Conservation (phyloP, 2,797 vertebrate species). For the Notolepis coatsorum region DNA sequence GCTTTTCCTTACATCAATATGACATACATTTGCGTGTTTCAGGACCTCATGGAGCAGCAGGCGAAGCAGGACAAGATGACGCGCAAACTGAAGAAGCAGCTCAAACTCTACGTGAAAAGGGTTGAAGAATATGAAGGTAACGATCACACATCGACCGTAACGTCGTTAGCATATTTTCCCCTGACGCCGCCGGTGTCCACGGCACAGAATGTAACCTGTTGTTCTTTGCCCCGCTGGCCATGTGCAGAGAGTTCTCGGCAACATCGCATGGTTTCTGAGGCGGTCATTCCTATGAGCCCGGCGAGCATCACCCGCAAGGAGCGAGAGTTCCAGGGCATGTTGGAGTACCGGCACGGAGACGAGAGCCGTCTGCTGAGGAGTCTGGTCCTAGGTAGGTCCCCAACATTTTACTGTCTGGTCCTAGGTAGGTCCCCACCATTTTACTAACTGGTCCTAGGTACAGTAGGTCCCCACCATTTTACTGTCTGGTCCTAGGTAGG, state of each 20-base stretch:
- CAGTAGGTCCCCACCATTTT: slow-evolving; percentile 57
- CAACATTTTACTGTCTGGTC: not conserved
- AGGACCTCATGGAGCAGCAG: slow-evolving; percentile 94
- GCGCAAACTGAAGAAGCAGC: slow-evolving; percentile 93
- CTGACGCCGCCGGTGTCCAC: no score
- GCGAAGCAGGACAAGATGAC: slow-evolving; percentile 94
- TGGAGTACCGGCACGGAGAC: slow-evolving; percentile 93
- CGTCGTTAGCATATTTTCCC: no score
- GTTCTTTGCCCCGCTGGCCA: not conserved
- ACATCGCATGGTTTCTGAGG: slow-evolving; percentile 79
- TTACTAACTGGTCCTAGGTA: slow-evolving; percentile 94
- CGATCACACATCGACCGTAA: not conserved
- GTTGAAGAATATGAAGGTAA: slow-evolving; percentile 93
- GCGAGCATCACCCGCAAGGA: slow-evolving; percentile 94
- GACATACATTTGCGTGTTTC: slow-evolving; percentile 18
- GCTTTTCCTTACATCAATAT: slow-evolving; percentile 9
- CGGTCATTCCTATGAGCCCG: slow-evolving; percentile 81
- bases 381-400: slow-evolving; percentile 87
- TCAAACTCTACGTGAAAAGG: slow-evolving; percentile 91
- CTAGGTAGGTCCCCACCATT: no score
- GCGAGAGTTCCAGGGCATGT: slow-evolving; percentile 95
- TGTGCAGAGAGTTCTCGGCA: slow-evolving; percentile 72
- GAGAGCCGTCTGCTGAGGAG: slow-evolving; percentile 90
- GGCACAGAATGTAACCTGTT: not conserved
- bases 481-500: no score